Percentiles rank a stretch among this genome's conserved stretches.
These are phyloP conservation scores for Trididemnum miniatum DNA, from an alignment of 23 tunicate species.

Conservation along the genomic window DNA sequence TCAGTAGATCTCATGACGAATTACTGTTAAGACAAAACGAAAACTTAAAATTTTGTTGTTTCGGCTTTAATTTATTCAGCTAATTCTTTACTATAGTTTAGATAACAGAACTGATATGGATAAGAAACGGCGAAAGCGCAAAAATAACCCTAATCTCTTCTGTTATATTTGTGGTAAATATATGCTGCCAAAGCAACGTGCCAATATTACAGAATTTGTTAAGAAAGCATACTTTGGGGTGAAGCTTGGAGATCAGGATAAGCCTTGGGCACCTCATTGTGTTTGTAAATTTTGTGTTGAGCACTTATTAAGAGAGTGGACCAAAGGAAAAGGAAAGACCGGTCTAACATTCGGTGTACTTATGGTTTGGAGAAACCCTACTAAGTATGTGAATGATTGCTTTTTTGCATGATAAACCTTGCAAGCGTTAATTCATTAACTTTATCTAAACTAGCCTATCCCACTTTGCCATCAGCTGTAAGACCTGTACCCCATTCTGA, in stretches of 20 bases:
- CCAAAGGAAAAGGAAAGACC: constrained; percentile 3
- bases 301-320: constrained; percentile 19
- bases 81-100: not conserved
- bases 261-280: constrained; percentile 16
- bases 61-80: constrained; percentile 5
- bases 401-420: constrained; percentile 23
- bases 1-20: no score
- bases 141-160: constrained; percentile 14
- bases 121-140: not conserved
- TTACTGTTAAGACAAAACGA: not conserved
- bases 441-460: not conserved
- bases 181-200: constrained; percentile 15
- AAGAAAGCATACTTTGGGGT: constrained; percentile 17
- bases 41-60: constrained; percentile 8
- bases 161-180: constrained; percentile 10
- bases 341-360: constrained; percentile 8
- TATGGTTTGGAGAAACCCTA: constrained; percentile 15
- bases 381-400: constrained; percentile 8
- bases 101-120: not conserved
- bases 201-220: constrained; percentile 17
- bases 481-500: constrained; percentile 13
- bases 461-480: no score
- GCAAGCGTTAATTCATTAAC: not conserved
- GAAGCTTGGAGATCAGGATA: no score
- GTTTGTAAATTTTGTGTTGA: constrained; percentile 21